Evolutionary conservation across 2,113 vertebrate genomes (phyloP), one percentile per base, ranked within the genome.

Genomic region (Heterochromis multidens): DNA sequence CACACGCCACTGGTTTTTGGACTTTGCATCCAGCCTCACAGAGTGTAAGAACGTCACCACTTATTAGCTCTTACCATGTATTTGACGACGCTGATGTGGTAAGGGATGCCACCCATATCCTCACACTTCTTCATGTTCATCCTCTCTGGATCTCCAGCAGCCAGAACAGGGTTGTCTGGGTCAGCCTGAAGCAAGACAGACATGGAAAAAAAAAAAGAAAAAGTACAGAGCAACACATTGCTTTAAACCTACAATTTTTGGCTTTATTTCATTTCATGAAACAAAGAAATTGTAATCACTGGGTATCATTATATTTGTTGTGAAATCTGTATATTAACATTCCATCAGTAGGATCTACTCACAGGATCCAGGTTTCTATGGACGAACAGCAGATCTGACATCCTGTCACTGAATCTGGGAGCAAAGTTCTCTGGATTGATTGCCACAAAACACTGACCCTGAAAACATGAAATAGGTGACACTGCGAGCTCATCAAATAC

Each of bases 381-480:
- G 57, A 97, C 86, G 77, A 91, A 92, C 67, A 97, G 84, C 52
- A 97, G 92, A 70, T 96, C 95, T 3, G 95, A 90, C 96, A 97
- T 96, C 84, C 96, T 95, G 46, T 92, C 87, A n/a, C 33, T 92
- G 85, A 97, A 97, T 23, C 94, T 94, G 1, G 93, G 61, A 52
- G 96, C 95, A 88, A 97, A 96, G 92, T 93, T 95, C 21, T 93
- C 94, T 7, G 95, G 96, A 89, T 96, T 96, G 70, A 97, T 93
- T 1, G 95, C 96, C 21, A 97, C 94, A 74, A 96, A 97, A 86
- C 96, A 96, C 81, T 96, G 96, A 76, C 96, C 96, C 96, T 96
- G 88, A 62, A 35, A 89, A 87, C 29, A 86, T 4, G 14, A 79
- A 52, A 49, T 2, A 25, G 7, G 10, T 16, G 7, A 46, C 67